These are phyloP conservation scores for Linyphia triangularis DNA, from an alignment of 2,888 invertebrate genomes.

Conservation along the genomic window DNA sequence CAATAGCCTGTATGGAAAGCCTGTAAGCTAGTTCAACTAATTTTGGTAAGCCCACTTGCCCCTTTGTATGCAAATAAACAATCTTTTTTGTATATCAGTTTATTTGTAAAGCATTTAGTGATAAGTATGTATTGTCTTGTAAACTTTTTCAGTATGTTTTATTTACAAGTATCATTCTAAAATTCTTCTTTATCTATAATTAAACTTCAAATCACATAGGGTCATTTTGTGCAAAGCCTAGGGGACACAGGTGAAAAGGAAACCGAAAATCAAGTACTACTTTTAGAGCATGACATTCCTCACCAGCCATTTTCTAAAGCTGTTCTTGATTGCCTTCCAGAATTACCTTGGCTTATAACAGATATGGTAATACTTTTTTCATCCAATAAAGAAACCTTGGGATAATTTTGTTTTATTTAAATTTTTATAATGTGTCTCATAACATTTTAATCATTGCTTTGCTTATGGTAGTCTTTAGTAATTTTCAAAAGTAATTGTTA, in stretches of 20 bases:
- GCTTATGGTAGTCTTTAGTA: no score
- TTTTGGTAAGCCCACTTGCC: no score
- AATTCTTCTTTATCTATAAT: not conserved
- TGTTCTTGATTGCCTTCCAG: constrained; percentile 93
- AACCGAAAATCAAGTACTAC: constrained; percentile 96
- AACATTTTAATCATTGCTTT: no score
- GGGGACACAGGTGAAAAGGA: constrained; percentile 95
- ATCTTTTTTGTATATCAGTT: no score
- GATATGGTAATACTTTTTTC: constrained; percentile 84
- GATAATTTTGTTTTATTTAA: not conserved
- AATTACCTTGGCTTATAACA: constrained; percentile 92
- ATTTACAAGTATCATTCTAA: not conserved
- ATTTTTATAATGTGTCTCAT: no score
- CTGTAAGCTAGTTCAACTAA: no score
- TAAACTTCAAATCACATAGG: constrained; percentile 80
- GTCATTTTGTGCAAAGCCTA: constrained; percentile 96
- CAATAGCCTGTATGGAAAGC: no score
- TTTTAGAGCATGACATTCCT: constrained; percentile 97
- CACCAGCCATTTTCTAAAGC: constrained; percentile 96
- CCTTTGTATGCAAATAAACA: no score
- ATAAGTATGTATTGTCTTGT: not conserved
- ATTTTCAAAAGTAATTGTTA: no score
- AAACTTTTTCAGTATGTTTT: not conserved
- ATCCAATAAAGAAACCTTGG: not conserved
- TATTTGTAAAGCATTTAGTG: not conserved